Evolutionary conservation across 2,113 vertebrate genomes (phyloP).

Genomic region (Burhinus bistriatus): DNA sequence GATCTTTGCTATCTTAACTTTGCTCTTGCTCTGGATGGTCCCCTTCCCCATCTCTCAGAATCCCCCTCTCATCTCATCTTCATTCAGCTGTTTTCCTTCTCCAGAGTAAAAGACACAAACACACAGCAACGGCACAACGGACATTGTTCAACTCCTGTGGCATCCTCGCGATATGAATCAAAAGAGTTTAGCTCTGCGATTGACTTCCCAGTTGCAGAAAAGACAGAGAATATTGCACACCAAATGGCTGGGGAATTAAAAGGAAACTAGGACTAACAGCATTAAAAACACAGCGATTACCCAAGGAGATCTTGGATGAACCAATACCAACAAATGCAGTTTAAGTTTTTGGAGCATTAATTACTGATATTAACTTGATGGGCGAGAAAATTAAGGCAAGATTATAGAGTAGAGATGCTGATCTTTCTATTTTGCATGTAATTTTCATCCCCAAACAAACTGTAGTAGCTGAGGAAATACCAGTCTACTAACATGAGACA

Average conservation of each 20-base stretch:
- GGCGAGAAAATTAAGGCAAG: slow-evolving; percentile 30
- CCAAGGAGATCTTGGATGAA: neutral
- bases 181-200: neutral
- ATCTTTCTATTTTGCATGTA: slow-evolving; percentile 14
- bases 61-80: neutral
- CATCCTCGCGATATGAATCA: neutral
- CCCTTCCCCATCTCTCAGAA: neutral
- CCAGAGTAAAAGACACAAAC: neutral
- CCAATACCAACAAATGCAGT: neutral
- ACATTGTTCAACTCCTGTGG: neutral
- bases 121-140: neutral
- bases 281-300: neutral
- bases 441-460: slow-evolving; percentile 50
- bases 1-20: neutral
- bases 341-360: slow-evolving; percentile 27
- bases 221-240: neutral
- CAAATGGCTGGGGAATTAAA: neutral
- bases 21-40: neutral
- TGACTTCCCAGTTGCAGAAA: neutral
- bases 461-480: slow-evolving; percentile 21
- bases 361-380: slow-evolving; percentile 22
- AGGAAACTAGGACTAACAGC: neutral
- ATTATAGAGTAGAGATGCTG: slow-evolving; percentile 11
- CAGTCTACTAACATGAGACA: slow-evolving; percentile 3
- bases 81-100: neutral